Conservation (phyloP, 2,797 vertebrate genomes). For the Ceyx erithaca region DNA sequence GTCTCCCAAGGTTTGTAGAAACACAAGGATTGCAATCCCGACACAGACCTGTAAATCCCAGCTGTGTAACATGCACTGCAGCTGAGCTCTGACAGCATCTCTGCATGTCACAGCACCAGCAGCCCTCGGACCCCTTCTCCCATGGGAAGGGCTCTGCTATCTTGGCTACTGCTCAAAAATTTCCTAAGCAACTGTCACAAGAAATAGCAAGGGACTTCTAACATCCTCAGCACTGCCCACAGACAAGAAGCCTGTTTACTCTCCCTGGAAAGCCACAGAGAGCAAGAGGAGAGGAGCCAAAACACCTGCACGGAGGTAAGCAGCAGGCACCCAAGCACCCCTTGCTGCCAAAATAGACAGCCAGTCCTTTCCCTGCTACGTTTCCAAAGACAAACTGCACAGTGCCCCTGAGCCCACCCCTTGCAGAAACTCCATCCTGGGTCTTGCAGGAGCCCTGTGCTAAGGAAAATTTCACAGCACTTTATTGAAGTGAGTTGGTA, state of each 20-base stretch:
- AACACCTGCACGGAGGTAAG: accelerated
- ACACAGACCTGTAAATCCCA: background rate
- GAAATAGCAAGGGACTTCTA: background rate
- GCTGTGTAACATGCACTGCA: accelerated
- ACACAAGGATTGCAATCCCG: accelerated
- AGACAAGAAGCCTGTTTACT: background rate
- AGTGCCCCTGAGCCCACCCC: background rate
- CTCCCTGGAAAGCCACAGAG: background rate
- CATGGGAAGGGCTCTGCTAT: background rate
- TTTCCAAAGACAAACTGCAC: background rate
- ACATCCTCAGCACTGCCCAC: background rate
- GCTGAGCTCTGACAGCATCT: background rate
- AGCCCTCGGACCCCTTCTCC: background rate
- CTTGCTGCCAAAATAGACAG: accelerated
- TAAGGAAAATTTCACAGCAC: background rate
- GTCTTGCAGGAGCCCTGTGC: accelerated
- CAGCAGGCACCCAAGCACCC: accelerated
- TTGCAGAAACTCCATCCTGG: background rate
- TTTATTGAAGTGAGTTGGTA: accelerated
- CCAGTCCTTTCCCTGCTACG: background rate
- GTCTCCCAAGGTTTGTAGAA: background rate
- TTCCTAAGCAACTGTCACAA: background rate
- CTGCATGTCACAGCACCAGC: accelerated
- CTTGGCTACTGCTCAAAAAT: background rate
- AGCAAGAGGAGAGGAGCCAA: background rate